Percentiles rank a stretch among this genome's conserved stretches.
These are phyloP conservation scores for Deilephila porcellus DNA, from an alignment of 2,888 invertebrate species.

Conservation along the genomic window DNA sequence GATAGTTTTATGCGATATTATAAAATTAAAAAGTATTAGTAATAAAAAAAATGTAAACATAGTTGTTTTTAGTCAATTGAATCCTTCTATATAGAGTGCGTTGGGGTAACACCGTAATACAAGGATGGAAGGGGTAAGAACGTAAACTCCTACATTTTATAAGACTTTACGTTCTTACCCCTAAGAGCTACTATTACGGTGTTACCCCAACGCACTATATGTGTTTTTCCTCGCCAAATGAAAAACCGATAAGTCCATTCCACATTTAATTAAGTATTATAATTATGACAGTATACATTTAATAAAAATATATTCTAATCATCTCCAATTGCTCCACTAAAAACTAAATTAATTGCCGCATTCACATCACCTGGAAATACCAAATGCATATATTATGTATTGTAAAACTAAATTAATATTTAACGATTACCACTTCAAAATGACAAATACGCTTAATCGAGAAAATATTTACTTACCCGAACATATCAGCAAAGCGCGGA, in stretches of 20 bases:
- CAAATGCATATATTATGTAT: neutral
- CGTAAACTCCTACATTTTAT: too few relatives aligned
- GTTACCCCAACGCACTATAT: too few relatives aligned
- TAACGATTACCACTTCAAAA: too few relatives aligned
- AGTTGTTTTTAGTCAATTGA: slow-evolving; percentile 4
- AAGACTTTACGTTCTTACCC: too few relatives aligned
- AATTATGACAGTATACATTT: neutral
- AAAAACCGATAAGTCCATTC: neutral
- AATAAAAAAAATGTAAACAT: slow-evolving; percentile 39
- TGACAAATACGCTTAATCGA: neutral
- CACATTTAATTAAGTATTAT: neutral
- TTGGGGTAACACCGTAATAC: too few relatives aligned
- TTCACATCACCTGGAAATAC: slow-evolving; percentile 92
- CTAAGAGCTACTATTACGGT: too few relatives aligned
- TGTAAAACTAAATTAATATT: too few relatives aligned
- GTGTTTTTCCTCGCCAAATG: neutral
- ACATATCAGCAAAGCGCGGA: slow-evolving; percentile 93
- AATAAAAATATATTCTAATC: slow-evolving; percentile 49
- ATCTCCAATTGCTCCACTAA: slow-evolving; percentile 83
- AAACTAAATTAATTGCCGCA: slow-evolving; percentile 95
- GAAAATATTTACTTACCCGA: slow-evolving; percentile 56
- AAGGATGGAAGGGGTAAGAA: too few relatives aligned
- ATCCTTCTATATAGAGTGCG: too few relatives aligned
- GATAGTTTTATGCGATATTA: slow-evolving; percentile 58
- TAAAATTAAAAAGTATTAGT: slow-evolving; percentile 57